Base-by-base conservation (phyloP, 2,888 invertebrate genomes). In the Papilio elwesi region DNA sequence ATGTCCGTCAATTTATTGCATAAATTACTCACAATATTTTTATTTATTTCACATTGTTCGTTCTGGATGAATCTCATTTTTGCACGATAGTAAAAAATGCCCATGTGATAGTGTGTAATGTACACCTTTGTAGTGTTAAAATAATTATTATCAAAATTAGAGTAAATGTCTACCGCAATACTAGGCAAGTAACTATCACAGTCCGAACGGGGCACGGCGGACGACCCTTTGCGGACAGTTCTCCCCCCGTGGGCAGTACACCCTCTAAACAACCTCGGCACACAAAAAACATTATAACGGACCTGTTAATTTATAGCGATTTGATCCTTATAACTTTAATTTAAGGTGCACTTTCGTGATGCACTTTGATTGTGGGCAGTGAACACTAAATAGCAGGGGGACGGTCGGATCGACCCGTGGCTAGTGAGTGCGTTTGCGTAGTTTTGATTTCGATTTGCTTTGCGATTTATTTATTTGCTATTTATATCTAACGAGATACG, bases 151-250 rank as follows among this genome's bases (percentile, higher is more conserved):
- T 26, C 26, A 26, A 26, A 26, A 26, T 26, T 26, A 38, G 5
- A 7, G 15, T 15, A 52, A 52, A 52, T 52, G n/a, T 15, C 52
- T 9, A 15, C 9, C 52, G 15, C 12, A 68, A 38, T 16, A 51
- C 73, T 74, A 72, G 57, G 8, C 57, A 52, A 69, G 63, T 59
- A 66, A 49, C 68, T 71, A 62, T 63, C 52, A 53, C 72, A 66
- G 76, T 85, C 76, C 79, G 85, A 92, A 92, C 88, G 87, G 76
- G 79, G 88, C 93, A 87, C 82, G 82, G 82, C 89, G 84, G 85
- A 86, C 86, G 88, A 90, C 90, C 92, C 93, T 92, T 90, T 93
- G 91, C 92, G 93, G 93, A 83, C 93, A 91, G 91, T 91, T 84
- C 91, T 85, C 92, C 92, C 92, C 88, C 86, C 85, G 88, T 92